phyloP scores from a whole-genome alignment of 2,888 invertebrate species.

The Drosophila tanythrix region DNA sequence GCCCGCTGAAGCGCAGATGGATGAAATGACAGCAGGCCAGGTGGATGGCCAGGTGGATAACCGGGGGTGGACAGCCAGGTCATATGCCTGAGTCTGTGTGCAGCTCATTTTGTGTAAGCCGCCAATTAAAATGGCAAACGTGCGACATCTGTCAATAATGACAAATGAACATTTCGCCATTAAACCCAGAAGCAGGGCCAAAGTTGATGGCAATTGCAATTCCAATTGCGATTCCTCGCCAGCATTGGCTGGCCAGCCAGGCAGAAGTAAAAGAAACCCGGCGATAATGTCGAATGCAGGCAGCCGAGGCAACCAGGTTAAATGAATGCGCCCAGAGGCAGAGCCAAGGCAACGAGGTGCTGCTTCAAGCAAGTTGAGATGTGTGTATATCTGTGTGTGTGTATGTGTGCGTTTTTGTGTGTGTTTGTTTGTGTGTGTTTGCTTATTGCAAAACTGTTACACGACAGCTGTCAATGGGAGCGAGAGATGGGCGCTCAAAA shows the following conservation, averaged over 20 bases:
- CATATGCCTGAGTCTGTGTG: constrained; percentile 30
- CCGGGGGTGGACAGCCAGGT: constrained; percentile 27
- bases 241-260: constrained; percentile 20
- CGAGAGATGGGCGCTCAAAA: constrained; percentile 38
- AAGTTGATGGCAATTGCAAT: constrained; percentile 38
- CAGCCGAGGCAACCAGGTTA: constrained; percentile 18
- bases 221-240: constrained; percentile 49
- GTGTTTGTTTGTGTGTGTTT: constrained; percentile 9
- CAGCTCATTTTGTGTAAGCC: constrained; percentile 75
- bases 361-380: constrained; percentile 26
- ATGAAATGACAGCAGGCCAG: constrained; percentile 19
- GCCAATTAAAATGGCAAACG: constrained; percentile 80
- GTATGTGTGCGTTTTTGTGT: background rate
- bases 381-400: constrained; percentile 8
- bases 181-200: constrained; percentile 36
- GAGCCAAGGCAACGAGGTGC: constrained; percentile 37
- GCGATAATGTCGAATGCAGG: constrained; percentile 37
- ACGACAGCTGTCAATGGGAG: constrained; percentile 51
- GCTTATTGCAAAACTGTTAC: constrained; percentile 40
- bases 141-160: constrained; percentile 79
- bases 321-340: constrained; percentile 23
- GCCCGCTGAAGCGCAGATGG: constrained; percentile 33
- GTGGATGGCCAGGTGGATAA: background rate
- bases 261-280: constrained; percentile 40
- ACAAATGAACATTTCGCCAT: constrained; percentile 78